Base-by-base conservation (phyloP, 2,797 vertebrate genomes). In the Erethizon dorsatum region DNA sequence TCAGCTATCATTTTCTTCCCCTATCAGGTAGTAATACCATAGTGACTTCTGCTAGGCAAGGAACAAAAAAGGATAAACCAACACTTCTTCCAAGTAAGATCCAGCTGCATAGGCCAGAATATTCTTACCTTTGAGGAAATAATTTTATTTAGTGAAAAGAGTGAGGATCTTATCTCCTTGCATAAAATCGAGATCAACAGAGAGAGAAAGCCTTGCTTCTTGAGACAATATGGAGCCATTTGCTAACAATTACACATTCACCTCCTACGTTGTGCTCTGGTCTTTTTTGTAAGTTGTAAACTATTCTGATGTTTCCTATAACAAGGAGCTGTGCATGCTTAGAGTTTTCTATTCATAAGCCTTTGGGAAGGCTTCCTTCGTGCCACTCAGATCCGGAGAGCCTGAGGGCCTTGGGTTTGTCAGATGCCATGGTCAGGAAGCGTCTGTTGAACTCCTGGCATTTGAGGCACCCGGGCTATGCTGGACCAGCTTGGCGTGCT, bases 31-130 rank as follows among this genome's bases (percentile, higher is more conserved):
- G 22, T 37, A 83, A 69, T 57, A 15, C 45, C 31, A 5, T 31
- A 24, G 67, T 90, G 65, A 85, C 75, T 86, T 87, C 85, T 71
- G 47, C 47, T 59, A 31, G 71, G 50, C 20, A 69, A 15, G 78
- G 33, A 67, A 86, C 91, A 52, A 61, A 45, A 77, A 61, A 26
- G 28, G 7, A 28, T 67, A 24, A 65, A 26, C 59, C 17, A 69
- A 13, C 2, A 4, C 37, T 89, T 75, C 77, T 33, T 69, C 22
- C 0, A 20, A n/a, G 31, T 59, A 63, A 88, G 26, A 57, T 11
- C 63, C 18, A 0, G 18, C 0, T n/a, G n/a, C 83, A 3, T 3
- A 1, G 31, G 61, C 13, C 41, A 28, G 52, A 31, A 14, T 50
- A 75, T 61, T 94, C 65, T 93, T 79, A 41, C 18, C 85, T 45